Evolutionary conservation across 2,797 vertebrate genomes (phyloP).

Genomic region (Semotilus atromaculatus): DNA sequence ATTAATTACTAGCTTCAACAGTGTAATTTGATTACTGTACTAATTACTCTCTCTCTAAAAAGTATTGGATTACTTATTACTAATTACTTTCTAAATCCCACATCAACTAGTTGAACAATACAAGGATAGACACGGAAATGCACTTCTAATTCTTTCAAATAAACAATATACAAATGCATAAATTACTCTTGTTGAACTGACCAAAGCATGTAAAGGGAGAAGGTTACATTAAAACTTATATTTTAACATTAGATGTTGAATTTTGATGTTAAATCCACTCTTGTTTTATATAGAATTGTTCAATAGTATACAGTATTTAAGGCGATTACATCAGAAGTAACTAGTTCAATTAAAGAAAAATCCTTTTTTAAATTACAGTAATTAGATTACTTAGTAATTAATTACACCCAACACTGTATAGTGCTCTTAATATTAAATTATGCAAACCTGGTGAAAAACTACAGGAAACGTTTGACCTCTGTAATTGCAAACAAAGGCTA

Average conservation of each 20-base stretch:
- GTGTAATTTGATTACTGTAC: neutral
- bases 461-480: no score
- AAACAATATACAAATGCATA: neutral
- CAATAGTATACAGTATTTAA: no score
- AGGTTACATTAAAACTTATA: no score
- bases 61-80: neutral
- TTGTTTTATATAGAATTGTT: no score
- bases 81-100: neutral
- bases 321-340: no score
- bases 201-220: neutral
- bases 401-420: neutral
- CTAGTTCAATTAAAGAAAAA: no score
- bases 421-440: neutral
- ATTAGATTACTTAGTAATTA: no score
- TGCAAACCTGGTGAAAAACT: no score
- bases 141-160: neutral
- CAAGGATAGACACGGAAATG: neutral
- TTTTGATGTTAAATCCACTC: no score
- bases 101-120: neutral
- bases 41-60: neutral
- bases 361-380: no score
- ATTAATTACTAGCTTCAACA: neutral
- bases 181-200: neutral
- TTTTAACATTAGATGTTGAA: no score
- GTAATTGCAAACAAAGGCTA: no score